A percentile compares a stretch with the other conserved stretches of the same genome.
Evolutionary conservation across 1,140 invertebrate species (phyloP).

Genomic region (Drosophila pandora): DNA sequence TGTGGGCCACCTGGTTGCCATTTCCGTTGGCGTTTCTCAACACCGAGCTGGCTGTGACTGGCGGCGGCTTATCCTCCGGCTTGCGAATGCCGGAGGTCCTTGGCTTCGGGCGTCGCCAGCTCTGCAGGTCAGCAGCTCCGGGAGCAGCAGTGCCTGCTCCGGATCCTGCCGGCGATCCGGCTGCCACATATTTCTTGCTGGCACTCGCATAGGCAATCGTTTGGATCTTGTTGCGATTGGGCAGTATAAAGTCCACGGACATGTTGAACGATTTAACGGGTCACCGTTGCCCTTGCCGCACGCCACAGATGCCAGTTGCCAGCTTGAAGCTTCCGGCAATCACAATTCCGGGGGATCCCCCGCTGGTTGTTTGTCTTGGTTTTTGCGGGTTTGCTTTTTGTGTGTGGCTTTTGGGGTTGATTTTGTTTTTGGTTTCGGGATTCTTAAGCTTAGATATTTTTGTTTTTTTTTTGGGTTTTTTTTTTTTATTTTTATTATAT

Average conservation of each 20-base stretch:
- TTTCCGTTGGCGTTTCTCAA: conserved; percentile 74
- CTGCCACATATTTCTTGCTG: conserved; percentile 70
- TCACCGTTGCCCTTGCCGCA: conserved; percentile 34
- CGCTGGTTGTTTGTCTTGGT: conserved; percentile 29
- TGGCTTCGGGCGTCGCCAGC: conserved; percentile 46
- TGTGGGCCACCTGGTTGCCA: conserved; percentile 31
- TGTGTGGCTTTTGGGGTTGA: conserved; percentile 9
- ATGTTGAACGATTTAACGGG: conserved; percentile 52
- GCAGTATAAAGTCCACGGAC: conserved; percentile 78
- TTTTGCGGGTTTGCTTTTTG: conserved; percentile 30
- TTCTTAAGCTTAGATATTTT: conserved; percentile 24
- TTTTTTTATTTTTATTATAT: conserved; percentile 33
- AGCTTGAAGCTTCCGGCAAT: conserved; percentile 51
- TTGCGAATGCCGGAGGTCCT: conserved; percentile 53
- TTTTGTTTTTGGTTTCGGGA: conserved; percentile 21
- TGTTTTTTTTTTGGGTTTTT: conserved; percentile 28
- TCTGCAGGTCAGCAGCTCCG: conserved; percentile 48
- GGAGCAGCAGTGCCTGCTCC: background rate
- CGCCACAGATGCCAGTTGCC: conserved; percentile 51
- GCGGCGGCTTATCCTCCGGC: conserved; percentile 40
- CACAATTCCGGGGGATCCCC: conserved; percentile 52
- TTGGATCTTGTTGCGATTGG: conserved; percentile 78
- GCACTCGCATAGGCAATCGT: conserved; percentile 77
- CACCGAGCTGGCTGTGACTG: conserved; percentile 32
- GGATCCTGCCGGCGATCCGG: conserved; percentile 13